Evolutionary conservation across 1,140 invertebrate genomes (phyloP).

Genomic region (Pachypeltis micranthus): DNA sequence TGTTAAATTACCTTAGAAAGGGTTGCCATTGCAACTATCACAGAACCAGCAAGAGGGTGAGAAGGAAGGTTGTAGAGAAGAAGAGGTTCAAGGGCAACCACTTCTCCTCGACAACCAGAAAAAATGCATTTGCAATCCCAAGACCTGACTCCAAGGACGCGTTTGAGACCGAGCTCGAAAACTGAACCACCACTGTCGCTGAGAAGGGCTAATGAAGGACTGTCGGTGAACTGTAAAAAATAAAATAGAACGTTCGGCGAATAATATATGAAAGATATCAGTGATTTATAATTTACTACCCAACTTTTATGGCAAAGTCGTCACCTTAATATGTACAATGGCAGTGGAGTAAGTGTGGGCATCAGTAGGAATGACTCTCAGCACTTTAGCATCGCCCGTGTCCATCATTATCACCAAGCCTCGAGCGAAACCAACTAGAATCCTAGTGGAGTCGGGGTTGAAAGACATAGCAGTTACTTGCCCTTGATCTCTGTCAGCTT

Average conservation of each 20-base stretch:
- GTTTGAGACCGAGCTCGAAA: constrained; percentile 84
- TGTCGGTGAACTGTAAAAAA: constrained; percentile 55
- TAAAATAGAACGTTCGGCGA: no score
- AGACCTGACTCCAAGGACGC: constrained; percentile 75
- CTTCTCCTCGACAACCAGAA: constrained; percentile 88
- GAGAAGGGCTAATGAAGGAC: constrained; percentile 62
- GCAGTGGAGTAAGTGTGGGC: constrained; percentile 24
- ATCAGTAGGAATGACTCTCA: constrained; percentile 53
- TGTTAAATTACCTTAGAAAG: constrained; percentile 57
- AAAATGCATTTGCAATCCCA: constrained; percentile 83
- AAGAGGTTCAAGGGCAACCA: constrained; percentile 76
- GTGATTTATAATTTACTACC: no score
- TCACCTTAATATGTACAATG: constrained; percentile 55
- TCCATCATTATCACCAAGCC: constrained; percentile 79
- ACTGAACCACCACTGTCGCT: constrained; percentile 95
- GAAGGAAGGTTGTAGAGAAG: constrained; percentile 52
- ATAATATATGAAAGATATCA: no score
- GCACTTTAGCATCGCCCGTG: constrained; percentile 58
- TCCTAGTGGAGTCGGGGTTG: constrained; percentile 71
- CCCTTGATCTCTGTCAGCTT: constrained; percentile 45
- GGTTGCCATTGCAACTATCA: constrained; percentile 83
- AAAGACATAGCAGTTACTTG: constrained; percentile 62
- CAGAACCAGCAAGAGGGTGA: constrained; percentile 59
- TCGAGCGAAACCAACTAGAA: constrained; percentile 76
- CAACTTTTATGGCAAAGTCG: constrained; percentile 28